phyloP scores from a whole-genome alignment of 2,888 invertebrate genomes.

The Peribatodes rhomboidaria region DNA sequence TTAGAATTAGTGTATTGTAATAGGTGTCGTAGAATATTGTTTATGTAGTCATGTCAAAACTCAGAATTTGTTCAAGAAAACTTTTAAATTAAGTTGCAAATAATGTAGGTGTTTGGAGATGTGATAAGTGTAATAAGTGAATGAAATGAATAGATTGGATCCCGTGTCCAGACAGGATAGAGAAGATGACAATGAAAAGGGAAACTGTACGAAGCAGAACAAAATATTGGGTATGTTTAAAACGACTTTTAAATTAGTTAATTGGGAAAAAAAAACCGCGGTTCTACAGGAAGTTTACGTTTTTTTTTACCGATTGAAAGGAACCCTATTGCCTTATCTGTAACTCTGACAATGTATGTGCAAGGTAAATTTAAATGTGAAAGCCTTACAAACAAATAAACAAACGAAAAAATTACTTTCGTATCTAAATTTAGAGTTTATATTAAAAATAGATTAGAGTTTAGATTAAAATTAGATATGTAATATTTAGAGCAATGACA shows the following conservation, averaged over 20 bases:
- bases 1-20: neutral
- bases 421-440: no score
- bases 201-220: constrained; percentile 77
- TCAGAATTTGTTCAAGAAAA: neutral
- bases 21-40: no score
- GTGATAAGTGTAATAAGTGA: constrained; percentile 8
- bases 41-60: neutral
- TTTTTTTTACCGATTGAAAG: no score
- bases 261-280: neutral
- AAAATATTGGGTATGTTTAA: constrained; percentile 74
- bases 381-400: no score
- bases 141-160: constrained; percentile 80
- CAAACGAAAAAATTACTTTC: no score
- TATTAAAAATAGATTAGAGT: no score
- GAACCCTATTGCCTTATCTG: no score
- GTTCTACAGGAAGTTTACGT: no score
- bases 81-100: constrained; percentile 1
- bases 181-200: constrained; percentile 69
- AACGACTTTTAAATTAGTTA: neutral
- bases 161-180: constrained; percentile 66
- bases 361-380: no score
- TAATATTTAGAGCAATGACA: no score
- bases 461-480: no score
- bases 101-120: constrained; percentile 35
- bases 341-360: no score